These are phyloP conservation scores for Marisa cornuarietis DNA, from an alignment of 1,140 invertebrate genomes.

Conservation along the genomic window DNA sequence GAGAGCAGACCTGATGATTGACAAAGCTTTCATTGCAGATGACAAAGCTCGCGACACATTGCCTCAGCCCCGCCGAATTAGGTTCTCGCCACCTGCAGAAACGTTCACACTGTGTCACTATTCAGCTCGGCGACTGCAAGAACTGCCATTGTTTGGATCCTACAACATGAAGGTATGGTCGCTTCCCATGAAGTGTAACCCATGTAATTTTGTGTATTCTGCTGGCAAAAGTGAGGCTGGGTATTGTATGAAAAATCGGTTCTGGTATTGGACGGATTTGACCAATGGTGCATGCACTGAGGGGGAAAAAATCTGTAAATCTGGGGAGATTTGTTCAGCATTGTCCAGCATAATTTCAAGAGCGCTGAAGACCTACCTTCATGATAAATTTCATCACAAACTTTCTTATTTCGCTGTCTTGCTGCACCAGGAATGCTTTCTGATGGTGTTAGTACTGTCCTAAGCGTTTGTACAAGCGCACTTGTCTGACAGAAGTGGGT, in stretches of 20 bases:
- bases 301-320: background rate
- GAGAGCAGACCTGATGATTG: background rate
- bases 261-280: background rate
- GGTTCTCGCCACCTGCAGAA: conserved; percentile 58
- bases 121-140: conserved; percentile 39
- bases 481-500: no score
- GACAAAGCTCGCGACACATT: conserved; percentile 19
- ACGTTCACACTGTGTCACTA: conserved; percentile 59
- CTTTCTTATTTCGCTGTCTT: no score
- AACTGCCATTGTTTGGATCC: conserved; percentile 55
- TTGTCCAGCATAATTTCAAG: no score
- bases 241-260: background rate
- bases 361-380: no score
- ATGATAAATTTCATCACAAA: no score
- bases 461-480: no score
- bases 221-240: background rate
- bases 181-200: background rate
- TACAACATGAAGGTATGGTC: conserved; percentile 59
- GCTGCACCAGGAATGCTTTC: no score
- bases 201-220: background rate
- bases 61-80: conserved; percentile 44
- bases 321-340: no score
- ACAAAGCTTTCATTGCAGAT: conserved; percentile 18
- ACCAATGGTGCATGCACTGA: background rate
- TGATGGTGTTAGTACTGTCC: no score